Base-by-base conservation (phyloP, 2,888 invertebrate genomes). In the Apamea sordens region DNA sequence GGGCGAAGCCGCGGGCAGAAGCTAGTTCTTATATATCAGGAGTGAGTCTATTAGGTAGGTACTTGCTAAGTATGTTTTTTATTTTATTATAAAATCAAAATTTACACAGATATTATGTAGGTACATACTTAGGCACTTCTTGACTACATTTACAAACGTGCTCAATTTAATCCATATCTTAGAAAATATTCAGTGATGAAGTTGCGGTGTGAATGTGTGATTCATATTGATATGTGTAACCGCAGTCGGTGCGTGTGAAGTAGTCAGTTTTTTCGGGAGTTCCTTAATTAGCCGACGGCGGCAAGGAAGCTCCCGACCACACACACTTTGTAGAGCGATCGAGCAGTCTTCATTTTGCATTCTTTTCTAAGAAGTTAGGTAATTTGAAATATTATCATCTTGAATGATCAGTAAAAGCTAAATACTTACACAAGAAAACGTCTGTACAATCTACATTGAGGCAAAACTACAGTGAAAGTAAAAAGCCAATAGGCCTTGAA, bases 241-340 rank as follows among this genome's bases (percentile, higher is more conserved):
- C 64, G 59, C 47, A 63, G 71, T 72, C 82, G 76, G 81, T 86
- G 82, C 84, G 87, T 92, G 89, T 92, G 91, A 91, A 92, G 85
- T 88, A 83, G 84, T 80, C 74, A 61, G 84, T 92, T 92, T 93
- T 94, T 93, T 93, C 89, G 86, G 91, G 79, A 82, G 85, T 90
- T 92, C 90, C 92, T 90, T 93, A 92, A 93, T 93, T 94, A 94
- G 92, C 89, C 88, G 91, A 90, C 90, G 92, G 91, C 91, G 87
- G 90, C 90, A 85, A 90, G 92, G 91, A 92, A 92, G 91, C 93
- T 91, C 84, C 88, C 93, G 96, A 95, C 96, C 96, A 96, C 96
- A 96, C 96, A 93, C 94, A 89, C 84, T 88, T 89, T 73, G 47
- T 80, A 77, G 73, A 73, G 75, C 65, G 89, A 89, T 71, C 44